Conservation (phyloP, 2,888 invertebrate species). For the Ischnura elegans region DNA sequence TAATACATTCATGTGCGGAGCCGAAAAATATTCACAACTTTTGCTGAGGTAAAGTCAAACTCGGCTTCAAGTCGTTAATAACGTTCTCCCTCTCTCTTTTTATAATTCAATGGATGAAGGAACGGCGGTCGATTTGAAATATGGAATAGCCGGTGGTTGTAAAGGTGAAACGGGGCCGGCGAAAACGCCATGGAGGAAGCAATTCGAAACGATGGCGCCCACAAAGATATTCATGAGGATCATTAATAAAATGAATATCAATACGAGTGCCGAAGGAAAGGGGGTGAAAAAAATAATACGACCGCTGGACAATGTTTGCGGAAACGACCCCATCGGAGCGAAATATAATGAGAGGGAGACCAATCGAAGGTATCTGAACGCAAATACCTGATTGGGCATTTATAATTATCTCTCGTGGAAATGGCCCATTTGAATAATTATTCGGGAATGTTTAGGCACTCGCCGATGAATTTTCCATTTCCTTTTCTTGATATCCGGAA, state of each 20-base stretch:
- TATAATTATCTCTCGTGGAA: not conserved
- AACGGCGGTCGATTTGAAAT: not conserved
- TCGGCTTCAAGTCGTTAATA: constrained; percentile 7
- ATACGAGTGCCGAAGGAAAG: not conserved
- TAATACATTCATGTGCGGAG: constrained; percentile 2
- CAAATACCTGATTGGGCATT: not conserved
- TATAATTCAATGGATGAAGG: not conserved
- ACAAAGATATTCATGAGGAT: constrained; percentile 39
- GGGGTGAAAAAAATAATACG: not conserved
- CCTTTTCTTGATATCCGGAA: too few relatives aligned
- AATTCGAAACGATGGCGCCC: not conserved
- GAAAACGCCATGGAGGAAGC: not conserved
- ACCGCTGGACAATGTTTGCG: not conserved
- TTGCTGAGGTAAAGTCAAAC: constrained; percentile 2
- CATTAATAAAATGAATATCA: constrained; percentile 41
- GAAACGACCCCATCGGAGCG: not conserved
- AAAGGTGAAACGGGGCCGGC: not conserved
- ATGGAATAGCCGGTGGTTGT: constrained; percentile 11
- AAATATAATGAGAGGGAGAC: not conserved
- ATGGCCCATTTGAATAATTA: not conserved
- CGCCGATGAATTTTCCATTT: not conserved
- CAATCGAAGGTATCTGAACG: not conserved
- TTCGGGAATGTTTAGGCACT: not conserved
- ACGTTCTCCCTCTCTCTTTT: not conserved
- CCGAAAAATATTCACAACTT: constrained; percentile 38